Evolutionary conservation across 2,113 vertebrate genomes (phyloP), one percentile per base, ranked within the genome.

Genomic region (Saiga tatarica): DNA sequence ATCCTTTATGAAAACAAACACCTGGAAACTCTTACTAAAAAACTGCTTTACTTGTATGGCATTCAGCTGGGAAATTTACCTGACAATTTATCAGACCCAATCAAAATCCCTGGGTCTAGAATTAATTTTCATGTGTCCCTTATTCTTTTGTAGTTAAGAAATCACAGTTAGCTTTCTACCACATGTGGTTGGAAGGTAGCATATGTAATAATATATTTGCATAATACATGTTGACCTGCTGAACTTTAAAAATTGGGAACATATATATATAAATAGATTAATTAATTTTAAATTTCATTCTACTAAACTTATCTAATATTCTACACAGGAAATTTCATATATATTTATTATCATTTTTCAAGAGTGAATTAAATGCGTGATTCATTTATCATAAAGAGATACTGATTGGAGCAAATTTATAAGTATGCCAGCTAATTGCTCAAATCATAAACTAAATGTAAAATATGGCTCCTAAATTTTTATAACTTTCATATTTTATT

Each of bases 221-320:
- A 36, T 53, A 62, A 52, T 57, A 53, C 3, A 42, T 50, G 21
- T n/a, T 67, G 59, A 87, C n/a, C 36, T 95, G 6, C 39, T 85
- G 30, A 94, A 94, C 25, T 94, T 96, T 91, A 92, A 89, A 95
- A 94, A 82, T 76, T 81, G 96, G 91, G 57, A 86, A 36, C 1
- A 90, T 17, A 50, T 50, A 50, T 21, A 67, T 52, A 53, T 47
- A 95, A 89, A 64, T 26, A 91, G 25, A 53, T n/a, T 57, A 74
- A 74, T 85, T 33, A 6, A 89, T 57, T 86, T 95, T 78, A 71
- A 91, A 92, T 87, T 86, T 62, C 25, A 26, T 45, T 71, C 39
- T 71, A 47, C 9, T 93, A 82, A 59, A 33, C 33, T 62, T 62
- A 64, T 28, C 12, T 94, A 60, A 91, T 85, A 85, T 36, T 92